Percentiles rank a stretch among this genome's conserved stretches.
Evolutionary conservation across 2,113 vertebrate species (phyloP).

Genomic region (Cinclus mexicanus): DNA sequence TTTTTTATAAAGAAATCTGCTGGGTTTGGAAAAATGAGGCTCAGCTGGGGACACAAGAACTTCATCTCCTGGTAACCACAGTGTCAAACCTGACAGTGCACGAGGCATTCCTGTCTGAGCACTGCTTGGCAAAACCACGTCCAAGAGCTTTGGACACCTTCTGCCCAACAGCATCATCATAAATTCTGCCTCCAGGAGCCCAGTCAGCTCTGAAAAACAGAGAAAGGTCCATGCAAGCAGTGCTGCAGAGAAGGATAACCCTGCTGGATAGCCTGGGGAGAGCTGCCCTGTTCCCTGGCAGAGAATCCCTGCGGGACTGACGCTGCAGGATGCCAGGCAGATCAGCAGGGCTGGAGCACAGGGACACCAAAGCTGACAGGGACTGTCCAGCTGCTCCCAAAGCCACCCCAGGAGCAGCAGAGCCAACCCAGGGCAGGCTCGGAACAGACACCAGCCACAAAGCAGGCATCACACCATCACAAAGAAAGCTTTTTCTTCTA

Average conservation of each 20-base stretch:
- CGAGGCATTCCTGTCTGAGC: neutral
- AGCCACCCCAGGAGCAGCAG: neutral
- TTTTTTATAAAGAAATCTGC: neutral
- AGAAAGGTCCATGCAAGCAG: neutral
- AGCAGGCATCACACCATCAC: accelerated
- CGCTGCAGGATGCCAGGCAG: neutral
- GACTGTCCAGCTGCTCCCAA: neutral
- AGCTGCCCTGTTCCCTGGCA: neutral
- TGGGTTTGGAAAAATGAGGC: neutral
- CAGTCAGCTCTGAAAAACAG: neutral
- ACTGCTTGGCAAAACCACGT: accelerated
- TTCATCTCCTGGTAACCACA: neutral
- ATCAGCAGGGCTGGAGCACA: neutral
- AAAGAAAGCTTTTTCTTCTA: neutral
- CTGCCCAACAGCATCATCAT: neutral
- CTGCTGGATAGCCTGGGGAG: neutral
- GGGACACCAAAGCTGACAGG: neutral
- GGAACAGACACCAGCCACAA: neutral
- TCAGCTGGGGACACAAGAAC: neutral
- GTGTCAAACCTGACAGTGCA: neutral
- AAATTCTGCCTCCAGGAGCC: neutral
- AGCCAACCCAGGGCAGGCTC: neutral
- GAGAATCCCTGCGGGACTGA: neutral
- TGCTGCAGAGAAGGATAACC: neutral
- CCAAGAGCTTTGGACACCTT: neutral